phyloP scores from a whole-genome alignment of 2,888 invertebrate species.

The Cephus pulcher region DNA sequence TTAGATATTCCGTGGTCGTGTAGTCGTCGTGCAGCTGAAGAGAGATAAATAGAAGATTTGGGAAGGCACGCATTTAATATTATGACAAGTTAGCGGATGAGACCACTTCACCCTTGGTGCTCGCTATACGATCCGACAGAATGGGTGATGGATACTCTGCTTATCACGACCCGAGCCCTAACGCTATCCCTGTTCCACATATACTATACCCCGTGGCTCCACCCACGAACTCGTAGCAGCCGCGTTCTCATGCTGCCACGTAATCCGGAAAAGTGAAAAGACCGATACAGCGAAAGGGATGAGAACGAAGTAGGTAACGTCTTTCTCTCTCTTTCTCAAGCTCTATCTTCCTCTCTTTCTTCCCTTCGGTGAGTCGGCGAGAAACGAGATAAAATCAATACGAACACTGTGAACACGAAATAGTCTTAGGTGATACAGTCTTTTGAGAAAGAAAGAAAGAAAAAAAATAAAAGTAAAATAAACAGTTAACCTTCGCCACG shows the following conservation, averaged over 20 bases:
- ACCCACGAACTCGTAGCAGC: slow-evolving; percentile 20
- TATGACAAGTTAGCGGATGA: slow-evolving; percentile 49
- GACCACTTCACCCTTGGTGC: slow-evolving; percentile 31
- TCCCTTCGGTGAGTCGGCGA: no score
- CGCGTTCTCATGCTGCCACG: slow-evolving; percentile 12
- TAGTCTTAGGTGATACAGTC: no score
- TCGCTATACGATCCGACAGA: slow-evolving; percentile 45
- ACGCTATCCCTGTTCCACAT: slow-evolving; percentile 7
- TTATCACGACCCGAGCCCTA: slow-evolving; percentile 43
- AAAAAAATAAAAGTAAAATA: no score
- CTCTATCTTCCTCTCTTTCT: no score
- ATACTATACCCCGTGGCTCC: slow-evolving; percentile 18
- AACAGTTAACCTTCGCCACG: no score
- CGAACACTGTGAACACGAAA: no score
- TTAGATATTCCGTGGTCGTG: neutral
- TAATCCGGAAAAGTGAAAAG: slow-evolving; percentile 17
- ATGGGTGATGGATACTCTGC: slow-evolving; percentile 54
- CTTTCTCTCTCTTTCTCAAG: no score
- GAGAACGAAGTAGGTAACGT: neutral
- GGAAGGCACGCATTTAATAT: slow-evolving; percentile 41
- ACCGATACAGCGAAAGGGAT: neutral
- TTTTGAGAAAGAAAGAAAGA: no score
- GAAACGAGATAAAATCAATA: no score
- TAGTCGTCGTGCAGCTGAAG: neutral
- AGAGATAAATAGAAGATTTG: slow-evolving; percentile 39